Percentiles rank a stretch among this genome's conserved stretches.
phyloP scores from a whole-genome alignment of 2,888 invertebrate genomes.

The Epinotia brunnichana region DNA sequence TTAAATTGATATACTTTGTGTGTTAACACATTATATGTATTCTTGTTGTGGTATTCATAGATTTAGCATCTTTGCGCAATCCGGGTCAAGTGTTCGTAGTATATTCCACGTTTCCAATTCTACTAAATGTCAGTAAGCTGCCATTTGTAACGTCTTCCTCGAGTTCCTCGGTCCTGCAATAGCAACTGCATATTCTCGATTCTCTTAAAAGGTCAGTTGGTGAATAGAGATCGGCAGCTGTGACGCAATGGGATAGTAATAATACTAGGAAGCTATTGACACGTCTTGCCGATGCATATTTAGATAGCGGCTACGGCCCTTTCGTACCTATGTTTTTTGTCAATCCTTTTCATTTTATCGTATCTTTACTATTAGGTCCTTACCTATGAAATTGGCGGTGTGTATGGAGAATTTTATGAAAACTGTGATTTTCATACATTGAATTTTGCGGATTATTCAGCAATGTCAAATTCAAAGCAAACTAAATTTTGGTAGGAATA shows the following conservation, averaged over 20 bases:
- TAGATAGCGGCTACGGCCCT: conserved; percentile 10
- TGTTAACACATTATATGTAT: too few species aligned
- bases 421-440: too few species aligned
- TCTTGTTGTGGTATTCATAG: too few species aligned
- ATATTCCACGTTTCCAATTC: conserved; percentile 14
- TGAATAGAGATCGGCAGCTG: conserved; percentile 77
- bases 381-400: too few species aligned
- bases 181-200: conserved; percentile 62
- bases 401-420: too few species aligned
- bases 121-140: conserved; percentile 57
- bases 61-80: conserved; percentile 27
- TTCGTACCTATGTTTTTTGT: conserved; percentile 4
- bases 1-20: too few species aligned
- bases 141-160: conserved; percentile 54
- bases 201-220: conserved; percentile 67
- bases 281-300: conserved; percentile 6
- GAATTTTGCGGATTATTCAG: too few species aligned
- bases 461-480: too few species aligned
- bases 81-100: conserved; percentile 24
- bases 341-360: conserved; percentile 4
- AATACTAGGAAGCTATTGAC: conserved; percentile 50
- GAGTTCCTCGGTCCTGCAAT: conserved; percentile 56
- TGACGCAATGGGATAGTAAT: conserved; percentile 62
- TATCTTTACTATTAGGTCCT: conserved; percentile 14
- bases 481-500: too few species aligned